Evolutionary conservation across 2,888 invertebrate genomes (phyloP), one percentile per base, ranked within the genome.

Genomic region (Papilio gigon): DNA sequence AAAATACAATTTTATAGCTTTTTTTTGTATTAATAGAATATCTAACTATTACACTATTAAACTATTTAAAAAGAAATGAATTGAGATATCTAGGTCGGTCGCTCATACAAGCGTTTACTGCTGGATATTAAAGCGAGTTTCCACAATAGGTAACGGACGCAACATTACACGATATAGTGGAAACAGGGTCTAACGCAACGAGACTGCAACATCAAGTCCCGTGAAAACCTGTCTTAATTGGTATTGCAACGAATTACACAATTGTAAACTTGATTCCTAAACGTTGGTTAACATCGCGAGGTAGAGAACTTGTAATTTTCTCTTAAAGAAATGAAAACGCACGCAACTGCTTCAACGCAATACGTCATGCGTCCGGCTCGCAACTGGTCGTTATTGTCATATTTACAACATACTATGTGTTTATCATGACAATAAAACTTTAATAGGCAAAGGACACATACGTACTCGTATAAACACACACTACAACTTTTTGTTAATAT

Each of bases 171-270:
- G n/a, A n/a, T n/a, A n/a, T n/a, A n/a, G n/a, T n/a, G n/a, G n/a
- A 37, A 40, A 11, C n/a, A n/a, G 14, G 12, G 14, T 35, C 35
- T 40, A 40, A 3, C n/a, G 9, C n/a, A 40, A n/a, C 37, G 37
- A 40, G 14, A 14, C 37, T 2, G 4, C 4, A n/a, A n/a, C 12
- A 4, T 42, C 8, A 17, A 42, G 17, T 42, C 3, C 42, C 42
- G 42, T 42, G 17, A 5, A 22, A 47, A 22, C 47, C 47, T 11
- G 4, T 11, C 20, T 47, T 47, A 12, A 47, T 11, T 4, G 8
- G 40, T 40, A 40, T 40, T 40, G 40, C 42, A 42, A 42, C 17
- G 0, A n/a, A 53, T 53, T 53, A n/a, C 53, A 53, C 30, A 53
- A 53, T 27, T 1, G 11, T 14, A 53, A 27, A 53, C n/a, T 17